Evolutionary conservation across 2,113 vertebrate genomes (phyloP).

Genomic region (Macrotis lagotis): DNA sequence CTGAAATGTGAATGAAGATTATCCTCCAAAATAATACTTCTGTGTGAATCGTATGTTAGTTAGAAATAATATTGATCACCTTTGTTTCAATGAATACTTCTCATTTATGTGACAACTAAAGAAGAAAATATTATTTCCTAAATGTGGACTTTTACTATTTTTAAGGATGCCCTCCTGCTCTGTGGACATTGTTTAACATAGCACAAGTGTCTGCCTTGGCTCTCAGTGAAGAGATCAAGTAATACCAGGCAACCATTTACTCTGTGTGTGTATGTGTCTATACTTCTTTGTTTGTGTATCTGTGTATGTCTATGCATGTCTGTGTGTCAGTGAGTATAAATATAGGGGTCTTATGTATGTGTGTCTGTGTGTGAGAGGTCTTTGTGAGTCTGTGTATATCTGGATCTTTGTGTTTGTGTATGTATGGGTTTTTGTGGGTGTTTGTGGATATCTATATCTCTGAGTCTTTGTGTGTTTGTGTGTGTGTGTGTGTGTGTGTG

Average conservation of each 20-base stretch:
- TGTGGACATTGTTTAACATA: too few relatives aligned
- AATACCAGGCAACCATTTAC: neutral
- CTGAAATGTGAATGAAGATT: neutral
- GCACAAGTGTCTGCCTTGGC: neutral
- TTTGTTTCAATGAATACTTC: neutral
- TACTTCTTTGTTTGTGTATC: too few relatives aligned
- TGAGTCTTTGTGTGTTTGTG: too few relatives aligned
- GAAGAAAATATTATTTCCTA: neutral
- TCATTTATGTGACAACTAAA: neutral
- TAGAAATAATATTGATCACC: neutral
- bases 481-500: neutral
- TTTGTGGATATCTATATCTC: too few relatives aligned
- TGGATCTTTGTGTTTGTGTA: too few relatives aligned
- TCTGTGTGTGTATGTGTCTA: neutral
- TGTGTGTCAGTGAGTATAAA: too few relatives aligned
- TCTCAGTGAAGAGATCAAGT: neutral
- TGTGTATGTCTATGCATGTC: too few relatives aligned
- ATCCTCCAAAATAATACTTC: neutral
- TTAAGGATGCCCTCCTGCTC: neutral
- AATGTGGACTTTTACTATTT: neutral
- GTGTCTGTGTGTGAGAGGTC: too few relatives aligned
- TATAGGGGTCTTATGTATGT: too few relatives aligned
- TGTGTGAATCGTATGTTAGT: neutral
- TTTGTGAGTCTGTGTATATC: too few relatives aligned
- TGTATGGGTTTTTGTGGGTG: too few relatives aligned